These are phyloP conservation scores for Spinibarbus caldwelli DNA, from an alignment of 2,797 vertebrate genomes.

Conservation along the genomic window DNA sequence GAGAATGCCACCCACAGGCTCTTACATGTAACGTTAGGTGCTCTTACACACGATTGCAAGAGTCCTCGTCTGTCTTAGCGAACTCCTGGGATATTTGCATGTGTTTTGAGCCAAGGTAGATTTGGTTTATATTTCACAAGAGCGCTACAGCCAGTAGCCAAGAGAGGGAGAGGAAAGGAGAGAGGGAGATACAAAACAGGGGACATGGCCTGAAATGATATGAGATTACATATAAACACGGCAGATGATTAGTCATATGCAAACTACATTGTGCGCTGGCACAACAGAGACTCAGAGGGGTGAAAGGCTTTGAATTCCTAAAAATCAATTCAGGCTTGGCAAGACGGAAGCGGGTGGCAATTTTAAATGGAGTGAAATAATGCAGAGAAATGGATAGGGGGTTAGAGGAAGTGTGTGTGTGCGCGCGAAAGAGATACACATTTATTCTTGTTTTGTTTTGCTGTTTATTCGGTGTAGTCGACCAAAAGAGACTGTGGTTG, in stretches of 20 bases:
- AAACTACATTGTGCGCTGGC: conserved; percentile 26
- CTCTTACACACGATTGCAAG: conserved; percentile 1
- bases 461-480: neutral
- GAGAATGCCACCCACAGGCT: neutral
- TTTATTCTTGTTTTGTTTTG: conserved; percentile 4
- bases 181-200: conserved; percentile 35
- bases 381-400: conserved; percentile 20
- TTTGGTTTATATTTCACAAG: conserved; percentile 9
- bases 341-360: neutral
- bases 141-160: neutral
- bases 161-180: conserved; percentile 20
- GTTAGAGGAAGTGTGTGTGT: neutral
- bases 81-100: conserved; percentile 16
- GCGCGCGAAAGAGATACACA: neutral
- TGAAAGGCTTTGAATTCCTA: conserved; percentile 32
- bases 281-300: conserved; percentile 17
- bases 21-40: conserved; percentile 4
- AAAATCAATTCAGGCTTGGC: conserved; percentile 32
- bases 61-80: neutral
- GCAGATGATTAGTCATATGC: conserved; percentile 37
- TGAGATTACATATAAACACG: conserved; percentile 29
- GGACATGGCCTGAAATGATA: conserved; percentile 48
- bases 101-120: neutral
- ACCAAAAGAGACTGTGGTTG: neutral
- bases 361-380: conserved; percentile 18